Percentiles rank a stretch among this genome's conserved stretches.
Evolutionary conservation across 2,113 vertebrate genomes (phyloP).

Genomic region (Elephantulus edwardii): DNA sequence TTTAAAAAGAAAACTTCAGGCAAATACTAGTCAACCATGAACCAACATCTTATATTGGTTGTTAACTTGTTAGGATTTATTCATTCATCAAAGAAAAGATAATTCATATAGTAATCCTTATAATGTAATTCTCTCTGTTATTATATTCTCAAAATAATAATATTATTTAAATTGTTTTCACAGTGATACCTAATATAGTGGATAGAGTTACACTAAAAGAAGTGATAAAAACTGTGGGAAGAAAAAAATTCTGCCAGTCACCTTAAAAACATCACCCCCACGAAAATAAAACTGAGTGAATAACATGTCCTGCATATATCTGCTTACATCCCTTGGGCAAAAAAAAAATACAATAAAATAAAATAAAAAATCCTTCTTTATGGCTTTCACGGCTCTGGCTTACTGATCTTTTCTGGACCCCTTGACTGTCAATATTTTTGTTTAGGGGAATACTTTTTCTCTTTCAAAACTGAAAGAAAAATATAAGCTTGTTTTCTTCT

Average conservation of each 20-base stretch:
- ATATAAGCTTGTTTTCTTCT: constrained; percentile 58
- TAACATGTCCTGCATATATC: background rate
- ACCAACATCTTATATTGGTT: background rate
- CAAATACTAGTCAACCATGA: background rate
- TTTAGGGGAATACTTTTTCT: constrained; percentile 55
- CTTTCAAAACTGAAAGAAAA: constrained; percentile 53
- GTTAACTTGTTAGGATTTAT: background rate
- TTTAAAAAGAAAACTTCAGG: background rate
- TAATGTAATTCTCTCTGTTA: background rate
- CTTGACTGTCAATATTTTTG: constrained; percentile 66
- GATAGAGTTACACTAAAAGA: background rate
- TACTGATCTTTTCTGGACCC: constrained; percentile 58
- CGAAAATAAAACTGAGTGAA: constrained; percentile 51
- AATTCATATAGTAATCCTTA: background rate
- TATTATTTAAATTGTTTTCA: background rate
- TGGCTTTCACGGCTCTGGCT: constrained; percentile 41
- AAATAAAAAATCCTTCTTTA: constrained; percentile 1
- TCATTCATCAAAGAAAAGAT: background rate
- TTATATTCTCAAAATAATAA: background rate
- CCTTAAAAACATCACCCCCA: constrained; percentile 32
- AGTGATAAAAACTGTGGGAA: background rate
- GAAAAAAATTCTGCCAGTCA: constrained; percentile 41
- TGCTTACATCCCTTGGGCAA: background rate
- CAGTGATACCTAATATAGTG: background rate
- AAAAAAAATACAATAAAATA: constrained; percentile 48